Base-by-base conservation (phyloP, 2,888 invertebrate species). In the Scotopteryx bipunctaria region DNA sequence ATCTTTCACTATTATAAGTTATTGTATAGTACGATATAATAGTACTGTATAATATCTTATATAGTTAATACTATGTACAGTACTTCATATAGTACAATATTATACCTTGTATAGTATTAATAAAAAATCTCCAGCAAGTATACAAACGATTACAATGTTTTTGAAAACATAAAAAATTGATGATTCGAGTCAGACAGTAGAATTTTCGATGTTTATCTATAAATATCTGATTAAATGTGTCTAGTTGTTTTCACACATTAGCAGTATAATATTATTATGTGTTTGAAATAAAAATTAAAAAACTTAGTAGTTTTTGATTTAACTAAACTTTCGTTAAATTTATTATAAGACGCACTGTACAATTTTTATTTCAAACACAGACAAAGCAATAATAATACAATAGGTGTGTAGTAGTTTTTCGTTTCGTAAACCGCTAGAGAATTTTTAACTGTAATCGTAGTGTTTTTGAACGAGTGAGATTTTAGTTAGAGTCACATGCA, bases 341-440 rank as follows among this genome's bases (percentile, higher is more conserved):
- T n/a, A n/a, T n/a, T n/a, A n/a, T n/a, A n/a, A n/a, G n/a, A n/a
- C n/a, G n/a, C n/a, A n/a, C n/a, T n/a, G n/a, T 57, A 69, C 73
- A 71, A 69, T 76, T 74, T 75, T 74, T 68, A 68, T 65, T 66
- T 59, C 61, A 69, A 72, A 66, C 66, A 68, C 69, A 65, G 78
- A 68, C 59, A 76, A 84, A 89, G 87, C 88, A 88, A 87, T 86
- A 89, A 89, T 83, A 68, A 81, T 68, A 81, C 86, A 85, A 83
- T 88, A 88, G 85, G 71, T 82, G 84, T 83, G 73, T 81, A 59
- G 81, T 79, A 73, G 71, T 63, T 56, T 75, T 81, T 79, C 55
- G 68, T 80, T 85, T 83, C 49, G 57, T 59, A 80, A 85, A 85
- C 86, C 72, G 88, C 88, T 89, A 89, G 88, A 73, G 70, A 73